Conservation (phyloP, 1,140 invertebrate species). For the Drosophila suzukii region DNA sequence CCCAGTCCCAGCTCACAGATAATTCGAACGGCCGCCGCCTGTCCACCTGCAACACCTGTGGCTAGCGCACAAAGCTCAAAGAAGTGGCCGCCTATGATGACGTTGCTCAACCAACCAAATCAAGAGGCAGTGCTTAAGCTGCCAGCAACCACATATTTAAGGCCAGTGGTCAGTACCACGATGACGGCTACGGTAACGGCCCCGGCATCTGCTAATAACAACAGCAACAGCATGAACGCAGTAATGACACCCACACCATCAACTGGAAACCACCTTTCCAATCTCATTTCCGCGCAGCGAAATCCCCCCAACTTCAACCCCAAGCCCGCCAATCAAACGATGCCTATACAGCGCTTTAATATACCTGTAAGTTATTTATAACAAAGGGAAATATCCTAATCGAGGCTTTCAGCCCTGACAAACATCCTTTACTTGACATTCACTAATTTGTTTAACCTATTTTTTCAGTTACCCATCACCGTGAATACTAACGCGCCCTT, state of each 20-base stretch:
- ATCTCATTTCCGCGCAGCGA: constrained; percentile 38
- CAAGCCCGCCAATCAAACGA: constrained; percentile 14
- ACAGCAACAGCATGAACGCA: constrained; percentile 17
- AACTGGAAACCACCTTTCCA: constrained; percentile 37
- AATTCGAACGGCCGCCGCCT: constrained; percentile 7
- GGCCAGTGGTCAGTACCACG: constrained; percentile 41
- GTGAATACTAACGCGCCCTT: constrained; percentile 38
- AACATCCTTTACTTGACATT: neutral
- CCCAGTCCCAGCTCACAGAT: constrained; percentile 16
- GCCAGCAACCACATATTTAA: constrained; percentile 46
- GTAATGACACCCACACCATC: constrained; percentile 38
- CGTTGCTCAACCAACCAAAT: constrained; percentile 37
- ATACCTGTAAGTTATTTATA: constrained; percentile 56
- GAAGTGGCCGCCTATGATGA: constrained; percentile 47
- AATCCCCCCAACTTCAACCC: constrained; percentile 28
- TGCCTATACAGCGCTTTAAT: constrained; percentile 60
- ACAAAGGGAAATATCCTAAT: neutral
- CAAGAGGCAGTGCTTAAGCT: constrained; percentile 48
- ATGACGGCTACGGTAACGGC: constrained; percentile 24
- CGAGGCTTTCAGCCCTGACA: neutral
- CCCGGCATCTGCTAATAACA: constrained; percentile 17
- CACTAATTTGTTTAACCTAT: neutral
- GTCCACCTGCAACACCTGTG: constrained; percentile 1
- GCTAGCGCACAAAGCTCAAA: constrained; percentile 13
- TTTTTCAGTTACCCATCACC: constrained; percentile 58